phyloP scores from a whole-genome alignment of 2,888 invertebrate genomes.

The Scaptomyza reducta region DNA sequence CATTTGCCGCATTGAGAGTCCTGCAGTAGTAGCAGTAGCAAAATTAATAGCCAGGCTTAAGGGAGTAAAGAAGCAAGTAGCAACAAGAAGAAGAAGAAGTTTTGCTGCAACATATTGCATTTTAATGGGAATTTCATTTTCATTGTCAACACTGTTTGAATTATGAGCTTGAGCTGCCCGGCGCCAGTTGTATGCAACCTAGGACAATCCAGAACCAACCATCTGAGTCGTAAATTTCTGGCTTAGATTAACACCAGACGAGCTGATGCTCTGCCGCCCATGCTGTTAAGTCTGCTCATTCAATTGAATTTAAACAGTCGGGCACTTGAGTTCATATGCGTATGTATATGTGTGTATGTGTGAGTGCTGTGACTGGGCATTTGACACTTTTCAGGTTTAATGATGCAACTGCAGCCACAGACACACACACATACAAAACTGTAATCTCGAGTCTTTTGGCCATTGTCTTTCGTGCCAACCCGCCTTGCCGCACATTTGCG shows the following conservation, averaged over 20 bases:
- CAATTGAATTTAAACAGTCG: slow-evolving; percentile 61
- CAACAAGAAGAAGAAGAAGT: background rate
- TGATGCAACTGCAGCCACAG: slow-evolving; percentile 60
- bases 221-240: slow-evolving; percentile 63
- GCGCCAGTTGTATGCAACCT: slow-evolving; percentile 10
- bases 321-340: slow-evolving; percentile 17
- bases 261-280: slow-evolving; percentile 23
- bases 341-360: slow-evolving; percentile 7
- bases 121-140: slow-evolving; percentile 77
- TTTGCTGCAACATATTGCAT: slow-evolving; percentile 76
- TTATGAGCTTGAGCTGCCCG: slow-evolving; percentile 59
- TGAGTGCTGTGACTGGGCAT: slow-evolving; percentile 50
- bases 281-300: slow-evolving; percentile 38
- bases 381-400: slow-evolving; percentile 78
- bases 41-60: slow-evolving; percentile 8
- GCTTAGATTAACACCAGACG: slow-evolving; percentile 62
- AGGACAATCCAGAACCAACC: slow-evolving; percentile 5
- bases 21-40: slow-evolving; percentile 10
- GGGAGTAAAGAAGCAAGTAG: background rate
- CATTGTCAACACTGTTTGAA: slow-evolving; percentile 77
- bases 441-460: slow-evolving; percentile 37
- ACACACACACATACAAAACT: slow-evolving; percentile 14
- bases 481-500: slow-evolving; percentile 71
- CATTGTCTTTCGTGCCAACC: slow-evolving; percentile 61
- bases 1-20: slow-evolving; percentile 38